phyloP scores from a whole-genome alignment of 2,113 vertebrate genomes.

The Pterocles orientalis region DNA sequence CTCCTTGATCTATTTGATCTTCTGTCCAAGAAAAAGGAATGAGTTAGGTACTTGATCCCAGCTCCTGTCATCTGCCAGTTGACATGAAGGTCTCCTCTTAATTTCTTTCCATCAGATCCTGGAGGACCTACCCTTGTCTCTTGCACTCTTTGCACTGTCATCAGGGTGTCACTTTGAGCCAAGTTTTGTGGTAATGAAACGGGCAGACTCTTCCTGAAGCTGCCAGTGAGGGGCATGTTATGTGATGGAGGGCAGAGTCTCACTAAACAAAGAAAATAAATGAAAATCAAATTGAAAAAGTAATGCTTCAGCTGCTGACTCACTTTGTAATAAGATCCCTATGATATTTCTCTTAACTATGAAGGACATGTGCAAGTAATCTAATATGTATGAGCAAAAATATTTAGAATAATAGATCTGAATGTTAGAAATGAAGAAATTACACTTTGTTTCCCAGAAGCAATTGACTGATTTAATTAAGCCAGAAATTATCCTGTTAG shows the following conservation, averaged over 20 bases:
- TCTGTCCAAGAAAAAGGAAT: neutral
- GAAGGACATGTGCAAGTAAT: constrained; percentile 11
- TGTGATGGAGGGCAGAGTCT: neutral
- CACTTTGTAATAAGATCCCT: neutral
- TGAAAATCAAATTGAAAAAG: neutral
- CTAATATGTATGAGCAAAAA: constrained; percentile 7
- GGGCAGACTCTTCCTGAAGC: neutral
- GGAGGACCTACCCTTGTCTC: neutral
- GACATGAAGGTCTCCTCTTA: neutral
- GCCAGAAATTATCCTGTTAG: neutral
- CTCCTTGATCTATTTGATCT: neutral
- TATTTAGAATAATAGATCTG: neutral
- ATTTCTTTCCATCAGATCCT: neutral
- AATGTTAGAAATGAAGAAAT: constrained; percentile 35
- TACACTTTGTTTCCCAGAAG: constrained; percentile 30
- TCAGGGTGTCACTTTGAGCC: neutral
- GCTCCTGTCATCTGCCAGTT: neutral
- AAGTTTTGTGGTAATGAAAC: neutral
- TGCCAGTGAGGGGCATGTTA: rapidly evolving
- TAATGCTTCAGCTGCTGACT: neutral
- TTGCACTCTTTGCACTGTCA: neutral
- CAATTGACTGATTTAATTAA: constrained; percentile 37
- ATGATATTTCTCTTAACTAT: neutral
- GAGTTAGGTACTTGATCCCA: neutral
- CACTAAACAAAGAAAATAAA: neutral